Conservation (phyloP, 1,140 invertebrate genomes). For the Pseudachorutes palmiensis region DNA sequence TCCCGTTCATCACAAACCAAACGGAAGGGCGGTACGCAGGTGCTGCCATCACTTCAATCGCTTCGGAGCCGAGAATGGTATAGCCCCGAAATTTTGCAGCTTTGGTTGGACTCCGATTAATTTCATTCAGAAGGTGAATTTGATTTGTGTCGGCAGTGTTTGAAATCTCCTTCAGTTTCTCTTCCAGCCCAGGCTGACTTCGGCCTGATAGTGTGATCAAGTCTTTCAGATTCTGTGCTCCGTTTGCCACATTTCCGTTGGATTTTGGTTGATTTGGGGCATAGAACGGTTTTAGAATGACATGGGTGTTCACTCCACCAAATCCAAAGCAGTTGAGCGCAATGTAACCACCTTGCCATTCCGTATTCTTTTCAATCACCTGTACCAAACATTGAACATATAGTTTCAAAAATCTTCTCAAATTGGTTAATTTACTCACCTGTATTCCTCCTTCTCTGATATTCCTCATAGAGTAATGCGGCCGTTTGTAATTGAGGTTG, state of each 20-base stretch:
- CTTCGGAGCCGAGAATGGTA: background rate
- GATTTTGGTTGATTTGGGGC: no score
- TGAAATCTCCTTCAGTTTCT: background rate
- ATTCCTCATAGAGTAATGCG: background rate
- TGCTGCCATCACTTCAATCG: background rate
- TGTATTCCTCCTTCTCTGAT: background rate
- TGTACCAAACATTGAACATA: slow-evolving; percentile 30
- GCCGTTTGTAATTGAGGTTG: slow-evolving; percentile 50
- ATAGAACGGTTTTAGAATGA: slow-evolving; percentile 52
- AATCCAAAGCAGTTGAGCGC: slow-evolving; percentile 58
- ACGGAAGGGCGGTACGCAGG: slow-evolving; percentile 41
- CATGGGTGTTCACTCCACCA: slow-evolving; percentile 57
- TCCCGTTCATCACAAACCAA: slow-evolving; percentile 91
- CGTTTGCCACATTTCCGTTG: background rate
- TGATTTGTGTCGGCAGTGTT: background rate
- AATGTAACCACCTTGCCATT: slow-evolving; percentile 51
- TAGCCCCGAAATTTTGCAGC: background rate
- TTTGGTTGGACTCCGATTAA: background rate
- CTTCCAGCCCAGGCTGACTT: background rate
- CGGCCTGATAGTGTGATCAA: background rate
- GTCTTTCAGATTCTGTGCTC: background rate
- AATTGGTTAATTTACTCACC: background rate
- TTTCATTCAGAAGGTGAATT: background rate
- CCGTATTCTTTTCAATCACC: slow-evolving; percentile 56
- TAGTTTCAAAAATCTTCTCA: background rate